Base-by-base conservation (phyloP, 2,113 vertebrate species). In the Peucedramus taeniatus region DNA sequence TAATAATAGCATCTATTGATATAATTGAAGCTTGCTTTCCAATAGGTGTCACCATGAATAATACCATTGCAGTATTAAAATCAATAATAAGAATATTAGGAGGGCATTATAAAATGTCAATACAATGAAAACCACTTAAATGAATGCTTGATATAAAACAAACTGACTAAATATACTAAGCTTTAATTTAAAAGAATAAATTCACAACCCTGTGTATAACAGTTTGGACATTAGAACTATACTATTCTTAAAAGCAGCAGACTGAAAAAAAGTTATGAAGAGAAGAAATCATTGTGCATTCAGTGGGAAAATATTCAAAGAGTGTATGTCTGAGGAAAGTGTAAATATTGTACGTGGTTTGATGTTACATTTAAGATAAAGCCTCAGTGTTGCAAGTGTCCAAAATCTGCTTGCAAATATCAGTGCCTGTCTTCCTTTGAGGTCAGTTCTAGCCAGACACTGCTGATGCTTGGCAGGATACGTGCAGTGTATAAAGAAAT, bases 21-120 rank as follows among this genome's bases (percentile, higher is more conserved):
- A 98, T 96, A 97, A 97, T 96, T 92, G 97, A 97, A 97, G 97
- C 94, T 97, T 97, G 93, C 97, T 98, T 98, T 97, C 96, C 97
- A 97, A 97, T 97, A 98, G 96, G 94, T 98, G 98, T 98, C 97
- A 98, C 87, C 91, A 97, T 97, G 97, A 98, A 97, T 98, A 98
- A 98, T 98, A 98, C 83, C 96, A 97, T 95, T 97, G 96, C 97
- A 97, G 96, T 97, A 97, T 96, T 94, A 97, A 98, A 98, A 98
- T 98, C 98, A 97, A 98, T 98, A 97, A 97, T 95, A 97, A 97
- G 97, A 98, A 98, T 98, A 98, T 98, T 97, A 98, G 97, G 91
- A 92, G 94, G 94, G 92, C 93, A 98, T 97, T 98, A 98, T 95
- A 97, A 97, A 94, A 97, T 95, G 97, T 97, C 97, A 97, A 88